phyloP scores from a whole-genome alignment of 53 echinoderm and acorn worm species.

The Holothuria scabra region DNA sequence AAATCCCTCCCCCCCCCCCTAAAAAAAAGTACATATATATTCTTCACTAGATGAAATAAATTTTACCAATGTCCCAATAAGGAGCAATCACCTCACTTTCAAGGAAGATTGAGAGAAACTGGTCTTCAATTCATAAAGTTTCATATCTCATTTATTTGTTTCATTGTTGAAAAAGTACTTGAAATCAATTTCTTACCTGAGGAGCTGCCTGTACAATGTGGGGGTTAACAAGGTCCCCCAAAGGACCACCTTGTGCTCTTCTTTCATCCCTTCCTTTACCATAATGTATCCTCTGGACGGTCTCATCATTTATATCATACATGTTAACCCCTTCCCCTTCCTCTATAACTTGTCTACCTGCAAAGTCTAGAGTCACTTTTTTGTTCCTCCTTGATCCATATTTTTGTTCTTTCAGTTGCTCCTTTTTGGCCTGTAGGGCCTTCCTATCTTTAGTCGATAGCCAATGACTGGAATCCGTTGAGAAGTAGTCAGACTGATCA shows the following conservation, averaged over 20 bases:
- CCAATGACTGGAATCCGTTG: conserved; percentile 95
- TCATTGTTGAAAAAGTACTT: too few relatives aligned
- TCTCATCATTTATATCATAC: conserved; percentile 90
- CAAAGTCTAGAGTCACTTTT: conserved; percentile 95
- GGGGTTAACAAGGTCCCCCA: conserved; percentile 79
- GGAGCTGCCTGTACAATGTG: conserved; percentile 71
- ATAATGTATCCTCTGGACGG: conserved; percentile 85
- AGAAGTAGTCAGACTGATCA: conserved; percentile 96
- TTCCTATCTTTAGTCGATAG: conserved; percentile 71
- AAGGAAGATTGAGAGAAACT: too few relatives aligned
- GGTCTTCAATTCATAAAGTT: background rate
- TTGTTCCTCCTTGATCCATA: conserved; percentile 88
- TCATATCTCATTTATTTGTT: background rate
- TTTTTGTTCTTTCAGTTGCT: conserved; percentile 69
- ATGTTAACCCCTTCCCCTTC: conserved; percentile 69
- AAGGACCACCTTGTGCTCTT: conserved; percentile 6
- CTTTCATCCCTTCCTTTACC: conserved; percentile 51
- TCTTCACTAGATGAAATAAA: too few relatives aligned
- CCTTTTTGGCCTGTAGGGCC: conserved; percentile 67
- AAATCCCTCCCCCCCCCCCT: too few relatives aligned
- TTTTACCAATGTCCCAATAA: too few relatives aligned
- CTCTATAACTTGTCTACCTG: conserved; percentile 84
- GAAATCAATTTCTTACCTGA: conserved; percentile 53
- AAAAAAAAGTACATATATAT: too few relatives aligned
- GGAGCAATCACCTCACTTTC: too few relatives aligned